Evolutionary conservation across 2,113 vertebrate species (phyloP), one percentile per base, ranked within the genome.

Genomic region (Chrysochloris asiatica): DNA sequence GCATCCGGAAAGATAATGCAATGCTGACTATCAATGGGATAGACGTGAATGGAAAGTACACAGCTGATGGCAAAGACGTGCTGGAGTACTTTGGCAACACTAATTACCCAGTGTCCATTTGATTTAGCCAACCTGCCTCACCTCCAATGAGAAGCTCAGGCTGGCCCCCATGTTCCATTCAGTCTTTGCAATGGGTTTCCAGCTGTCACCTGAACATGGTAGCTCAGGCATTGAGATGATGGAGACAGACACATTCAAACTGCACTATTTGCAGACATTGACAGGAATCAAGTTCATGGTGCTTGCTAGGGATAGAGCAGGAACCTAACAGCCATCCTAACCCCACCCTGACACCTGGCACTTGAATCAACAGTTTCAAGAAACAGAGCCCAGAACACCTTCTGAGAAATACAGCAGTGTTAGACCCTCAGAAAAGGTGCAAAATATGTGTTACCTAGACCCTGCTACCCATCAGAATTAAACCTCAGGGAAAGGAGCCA

Each of bases 211-310:
- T 4, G 99, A 99, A 89, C 98, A 97, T 6, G 99, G 99, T 50
- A 99, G 99, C 95, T 99, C 99, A 0, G 99, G 99, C 45, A 99
- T 99, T 6, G 99, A 99, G 97, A 99, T 99, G 98, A 95, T 99
- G 91, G 99, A 99, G 97, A 99, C 99, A 0, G 99, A 99, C 63
- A 98, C 99, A 26, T 99, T 99, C 97, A 99, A 99, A 96, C 94
- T 99, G 72, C 99, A 99, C 96, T 99, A 99, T 95, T 99, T 98
- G 97, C 99, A 99, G 97, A 99, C 99, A 0, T 98, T 99, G 61
- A 99, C 99, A 97, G 99, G 99, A 72, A 99, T 99, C 96, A 99
- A 99, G 93, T 99, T 99, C 82, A 98, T 99, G 61, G 99, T 99
- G 28, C 93, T 99, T n/a, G n/a, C n/a, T n/a, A n/a, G n/a, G n/a